Percentiles rank a stretch among this genome's conserved stretches.
Conservation (phyloP, 2,888 invertebrate genomes). For the Eupithecia pulchellata region DNA sequence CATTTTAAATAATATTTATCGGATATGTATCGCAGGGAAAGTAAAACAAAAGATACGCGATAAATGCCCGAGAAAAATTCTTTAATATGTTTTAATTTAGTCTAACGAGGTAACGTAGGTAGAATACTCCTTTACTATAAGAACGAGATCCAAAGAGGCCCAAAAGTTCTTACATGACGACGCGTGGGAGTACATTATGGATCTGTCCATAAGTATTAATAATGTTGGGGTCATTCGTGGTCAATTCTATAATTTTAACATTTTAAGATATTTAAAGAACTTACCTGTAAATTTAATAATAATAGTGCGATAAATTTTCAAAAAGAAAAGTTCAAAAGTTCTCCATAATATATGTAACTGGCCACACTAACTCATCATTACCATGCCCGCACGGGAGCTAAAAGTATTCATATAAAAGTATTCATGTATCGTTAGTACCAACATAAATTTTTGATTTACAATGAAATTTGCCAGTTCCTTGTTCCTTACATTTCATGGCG, state of each 20-base stretch:
- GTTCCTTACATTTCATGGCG: no score
- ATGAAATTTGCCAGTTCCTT: not conserved
- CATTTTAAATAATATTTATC: no score
- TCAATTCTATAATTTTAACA: not conserved
- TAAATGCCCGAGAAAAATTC: no score
- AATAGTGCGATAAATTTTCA: not conserved
- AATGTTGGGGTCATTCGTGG: slow-evolving; percentile 5
- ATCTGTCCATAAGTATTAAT: not conserved
- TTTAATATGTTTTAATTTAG: no score
- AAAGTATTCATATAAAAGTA: no score
- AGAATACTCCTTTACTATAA: not conserved
- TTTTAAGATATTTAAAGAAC: not conserved
- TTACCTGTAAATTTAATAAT: not conserved
- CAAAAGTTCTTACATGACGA: not conserved
- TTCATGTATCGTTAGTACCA: not conserved
- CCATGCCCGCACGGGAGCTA: not conserved
- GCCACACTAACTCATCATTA: not conserved
- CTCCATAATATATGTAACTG: not conserved
- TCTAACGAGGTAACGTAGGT: not conserved
- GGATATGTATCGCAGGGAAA: no score
- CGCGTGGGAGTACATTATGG: slow-evolving; percentile 10
- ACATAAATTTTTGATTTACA: not conserved
- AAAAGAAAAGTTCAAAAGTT: not conserved
- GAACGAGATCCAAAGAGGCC: not conserved
- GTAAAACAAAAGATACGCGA: no score